These are phyloP conservation scores for Hoplias malabaricus DNA, from an alignment of 2,113 vertebrate genomes.

Conservation along the genomic window DNA sequence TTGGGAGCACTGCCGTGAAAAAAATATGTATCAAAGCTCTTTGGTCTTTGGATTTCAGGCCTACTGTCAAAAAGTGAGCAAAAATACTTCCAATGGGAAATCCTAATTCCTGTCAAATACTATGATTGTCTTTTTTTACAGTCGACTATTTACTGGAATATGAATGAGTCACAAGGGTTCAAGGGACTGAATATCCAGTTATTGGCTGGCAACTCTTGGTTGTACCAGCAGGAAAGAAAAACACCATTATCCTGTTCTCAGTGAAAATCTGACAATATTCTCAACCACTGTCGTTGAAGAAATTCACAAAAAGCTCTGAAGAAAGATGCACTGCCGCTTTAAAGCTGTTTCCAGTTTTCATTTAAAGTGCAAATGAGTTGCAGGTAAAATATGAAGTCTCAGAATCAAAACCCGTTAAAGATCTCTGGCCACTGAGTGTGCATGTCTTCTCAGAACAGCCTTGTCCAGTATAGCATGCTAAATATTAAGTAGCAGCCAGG, in stretches of 20 bases:
- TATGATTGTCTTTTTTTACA: background rate
- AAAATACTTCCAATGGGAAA: background rate
- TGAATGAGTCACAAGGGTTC: background rate
- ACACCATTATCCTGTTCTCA: background rate
- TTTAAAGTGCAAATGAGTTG: background rate
- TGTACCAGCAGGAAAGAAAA: background rate
- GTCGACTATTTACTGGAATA: background rate
- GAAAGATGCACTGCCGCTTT: no score
- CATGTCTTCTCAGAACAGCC: no score
- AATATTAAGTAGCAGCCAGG: no score
- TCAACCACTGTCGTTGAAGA: background rate
- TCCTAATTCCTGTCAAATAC: background rate
- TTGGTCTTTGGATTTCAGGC: background rate
- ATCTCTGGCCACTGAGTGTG: background rate
- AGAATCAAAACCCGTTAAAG: background rate
- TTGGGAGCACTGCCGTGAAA: slow-evolving; percentile 10
- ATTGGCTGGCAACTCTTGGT: background rate
- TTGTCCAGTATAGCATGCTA: no score
- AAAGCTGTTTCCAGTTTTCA: background rate
- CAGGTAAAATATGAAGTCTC: background rate
- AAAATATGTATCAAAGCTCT: background rate
- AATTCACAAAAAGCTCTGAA: background rate
- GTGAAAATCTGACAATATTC: background rate
- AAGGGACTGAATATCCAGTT: background rate
- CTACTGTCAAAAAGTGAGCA: background rate